Percentiles rank a stretch among this genome's conserved stretches.
Evolutionary conservation across 2,797 vertebrate species (phyloP).

Genomic region (Pelochelys cantorii): DNA sequence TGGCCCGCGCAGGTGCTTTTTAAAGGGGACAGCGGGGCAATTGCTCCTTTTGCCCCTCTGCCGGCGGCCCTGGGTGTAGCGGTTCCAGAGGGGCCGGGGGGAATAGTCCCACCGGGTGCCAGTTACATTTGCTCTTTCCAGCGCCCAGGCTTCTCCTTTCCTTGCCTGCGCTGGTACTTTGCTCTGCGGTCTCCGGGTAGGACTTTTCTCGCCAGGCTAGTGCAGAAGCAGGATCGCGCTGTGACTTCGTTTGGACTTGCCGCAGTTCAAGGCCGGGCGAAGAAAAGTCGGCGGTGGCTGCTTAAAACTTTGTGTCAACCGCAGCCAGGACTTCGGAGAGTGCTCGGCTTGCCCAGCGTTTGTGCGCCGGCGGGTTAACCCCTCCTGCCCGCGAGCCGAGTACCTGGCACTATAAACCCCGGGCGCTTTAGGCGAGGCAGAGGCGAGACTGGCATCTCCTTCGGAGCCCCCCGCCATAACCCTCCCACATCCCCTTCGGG

Average conservation of each 20-base stretch:
- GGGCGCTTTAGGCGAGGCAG: not conserved
- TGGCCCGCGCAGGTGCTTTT: too few relatives aligned
- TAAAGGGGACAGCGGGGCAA: too few relatives aligned
- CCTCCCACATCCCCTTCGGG: not conserved
- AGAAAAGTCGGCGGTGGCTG: not conserved
- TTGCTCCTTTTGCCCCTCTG: too few relatives aligned
- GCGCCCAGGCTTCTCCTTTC: too few relatives aligned
- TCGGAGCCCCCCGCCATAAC: not conserved
- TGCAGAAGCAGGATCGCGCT: not conserved
- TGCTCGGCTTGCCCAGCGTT: not conserved
- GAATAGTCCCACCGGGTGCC: not conserved
- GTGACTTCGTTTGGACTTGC: not conserved
- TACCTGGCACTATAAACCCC: not conserved
- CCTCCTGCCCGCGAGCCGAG: not conserved
- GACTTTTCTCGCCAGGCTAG: not conserved
- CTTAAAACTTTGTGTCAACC: not conserved
- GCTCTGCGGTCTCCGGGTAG: too few relatives aligned
- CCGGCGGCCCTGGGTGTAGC: too few relatives aligned
- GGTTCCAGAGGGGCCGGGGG: too few relatives aligned
- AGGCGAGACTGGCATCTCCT: not conserved
- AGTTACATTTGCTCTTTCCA: not conserved
- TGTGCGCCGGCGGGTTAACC: not conserved
- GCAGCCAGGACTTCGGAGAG: not conserved
- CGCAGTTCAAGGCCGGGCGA: not conserved
- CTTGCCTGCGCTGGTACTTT: not conserved